Evolutionary conservation across 2,888 invertebrate species (phyloP).

Genomic region (Protonemura montana): DNA sequence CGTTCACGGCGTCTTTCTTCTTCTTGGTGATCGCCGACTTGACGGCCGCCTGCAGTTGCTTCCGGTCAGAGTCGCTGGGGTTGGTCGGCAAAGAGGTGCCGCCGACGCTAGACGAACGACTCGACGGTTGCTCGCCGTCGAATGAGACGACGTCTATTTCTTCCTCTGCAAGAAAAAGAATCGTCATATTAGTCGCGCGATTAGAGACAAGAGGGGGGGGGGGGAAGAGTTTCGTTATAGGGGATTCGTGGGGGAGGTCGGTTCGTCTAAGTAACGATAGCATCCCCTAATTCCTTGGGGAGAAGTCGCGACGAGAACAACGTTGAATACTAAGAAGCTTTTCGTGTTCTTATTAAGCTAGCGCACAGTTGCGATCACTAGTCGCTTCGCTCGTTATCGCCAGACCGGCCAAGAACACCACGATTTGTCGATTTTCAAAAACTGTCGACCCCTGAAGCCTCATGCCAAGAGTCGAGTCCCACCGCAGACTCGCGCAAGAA

Average conservation of each 20-base stretch:
- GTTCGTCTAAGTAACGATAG: neutral
- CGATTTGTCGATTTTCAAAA: neutral
- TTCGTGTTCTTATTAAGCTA: neutral
- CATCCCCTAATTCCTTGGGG: neutral
- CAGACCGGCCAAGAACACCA: neutral
- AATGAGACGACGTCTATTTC: constrained; percentile 85
- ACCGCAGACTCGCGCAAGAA: too few relatives aligned
- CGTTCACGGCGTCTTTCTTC: constrained; percentile 46
- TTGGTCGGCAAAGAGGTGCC: constrained; percentile 66
- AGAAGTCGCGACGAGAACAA: neutral
- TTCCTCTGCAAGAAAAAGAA: constrained; percentile 67
- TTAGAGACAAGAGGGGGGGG: neutral
- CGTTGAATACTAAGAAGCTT: neutral
- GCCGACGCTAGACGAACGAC: constrained; percentile 49
- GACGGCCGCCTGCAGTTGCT: constrained; percentile 63
- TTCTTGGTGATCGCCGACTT: constrained; percentile 43
- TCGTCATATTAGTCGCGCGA: neutral
- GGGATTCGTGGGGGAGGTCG: neutral
- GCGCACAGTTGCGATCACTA: neutral
- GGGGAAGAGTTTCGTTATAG: neutral
- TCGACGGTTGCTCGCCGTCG: constrained; percentile 54
- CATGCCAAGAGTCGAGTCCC: too few relatives aligned
- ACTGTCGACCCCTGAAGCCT: too few relatives aligned
- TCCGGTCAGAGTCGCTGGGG: constrained; percentile 73
- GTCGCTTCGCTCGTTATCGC: too few relatives aligned